phyloP scores from a whole-genome alignment of 2,113 vertebrate genomes.

The Psittacus erithacus region DNA sequence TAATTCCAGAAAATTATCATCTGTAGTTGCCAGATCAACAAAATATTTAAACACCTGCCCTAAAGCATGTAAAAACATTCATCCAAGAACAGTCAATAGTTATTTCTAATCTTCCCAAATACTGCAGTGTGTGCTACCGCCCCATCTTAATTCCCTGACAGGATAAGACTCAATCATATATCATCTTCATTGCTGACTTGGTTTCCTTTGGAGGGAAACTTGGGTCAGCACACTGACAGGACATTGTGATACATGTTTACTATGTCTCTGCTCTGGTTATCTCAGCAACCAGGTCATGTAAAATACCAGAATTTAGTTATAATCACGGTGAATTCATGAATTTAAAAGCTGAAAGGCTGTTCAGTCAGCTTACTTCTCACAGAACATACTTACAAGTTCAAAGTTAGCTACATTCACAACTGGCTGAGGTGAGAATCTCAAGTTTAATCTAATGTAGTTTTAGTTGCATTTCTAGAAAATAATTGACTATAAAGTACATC shows the following conservation, averaged over 20 bases:
- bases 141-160: background rate
- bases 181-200: background rate
- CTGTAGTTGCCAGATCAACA: background rate
- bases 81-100: background rate
- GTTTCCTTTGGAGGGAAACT: fast-evolving
- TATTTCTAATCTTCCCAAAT: background rate
- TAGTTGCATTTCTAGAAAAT: background rate
- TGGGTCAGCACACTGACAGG: background rate
- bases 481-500: background rate
- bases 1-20: background rate
- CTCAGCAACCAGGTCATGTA: background rate
- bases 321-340: background rate
- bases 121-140: background rate
- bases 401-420: background rate
- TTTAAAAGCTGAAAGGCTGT: background rate
- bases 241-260: background rate
- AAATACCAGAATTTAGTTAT: background rate
- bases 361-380: background rate
- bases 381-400: background rate
- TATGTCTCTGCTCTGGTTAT: background rate
- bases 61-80: background rate
- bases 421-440: background rate
- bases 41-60: background rate
- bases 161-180: background rate
- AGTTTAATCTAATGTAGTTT: background rate